Conservation (phyloP, 2,797 vertebrate genomes). For the Adelosebastes latens region DNA sequence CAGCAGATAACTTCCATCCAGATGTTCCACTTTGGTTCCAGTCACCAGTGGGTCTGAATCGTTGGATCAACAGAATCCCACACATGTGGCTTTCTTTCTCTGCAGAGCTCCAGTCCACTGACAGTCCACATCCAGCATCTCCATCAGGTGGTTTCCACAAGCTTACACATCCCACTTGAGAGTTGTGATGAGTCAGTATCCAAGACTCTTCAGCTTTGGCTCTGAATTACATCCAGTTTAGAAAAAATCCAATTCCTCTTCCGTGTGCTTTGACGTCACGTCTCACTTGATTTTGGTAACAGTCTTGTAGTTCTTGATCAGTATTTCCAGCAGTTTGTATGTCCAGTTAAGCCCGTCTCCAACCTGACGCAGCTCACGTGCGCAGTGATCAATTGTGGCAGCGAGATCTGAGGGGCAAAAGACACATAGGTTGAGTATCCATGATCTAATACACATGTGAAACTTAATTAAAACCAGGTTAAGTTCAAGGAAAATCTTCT, state of each 20-base stretch:
- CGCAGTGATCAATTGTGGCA: slow-evolving; percentile 45
- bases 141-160: not conserved
- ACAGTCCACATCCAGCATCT: not conserved
- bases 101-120: not conserved
- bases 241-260: not conserved
- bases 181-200: not conserved
- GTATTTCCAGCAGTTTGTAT: slow-evolving; percentile 75
- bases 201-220: not conserved
- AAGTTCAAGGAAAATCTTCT: slow-evolving; percentile 13
- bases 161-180: not conserved
- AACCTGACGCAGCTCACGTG: slow-evolving; percentile 63
- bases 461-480: not conserved
- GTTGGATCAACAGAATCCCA: not conserved
- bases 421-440: not conserved
- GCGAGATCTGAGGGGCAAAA: slow-evolving; percentile 47
- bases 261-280: rapidly evolving
- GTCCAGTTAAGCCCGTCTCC: slow-evolving; percentile 79
- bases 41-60: not conserved
- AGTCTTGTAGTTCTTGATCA: slow-evolving; percentile 65
- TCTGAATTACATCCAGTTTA: not conserved
- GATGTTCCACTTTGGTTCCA: not conserved
- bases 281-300: slow-evolving; percentile 58
- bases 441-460: not conserved
- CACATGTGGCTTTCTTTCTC: no score
- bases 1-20: not conserved